A percentile compares a stretch with the other conserved stretches of the same genome.
Conservation (phyloP, 2,888 invertebrate genomes). For the Heliconius sara region DNA sequence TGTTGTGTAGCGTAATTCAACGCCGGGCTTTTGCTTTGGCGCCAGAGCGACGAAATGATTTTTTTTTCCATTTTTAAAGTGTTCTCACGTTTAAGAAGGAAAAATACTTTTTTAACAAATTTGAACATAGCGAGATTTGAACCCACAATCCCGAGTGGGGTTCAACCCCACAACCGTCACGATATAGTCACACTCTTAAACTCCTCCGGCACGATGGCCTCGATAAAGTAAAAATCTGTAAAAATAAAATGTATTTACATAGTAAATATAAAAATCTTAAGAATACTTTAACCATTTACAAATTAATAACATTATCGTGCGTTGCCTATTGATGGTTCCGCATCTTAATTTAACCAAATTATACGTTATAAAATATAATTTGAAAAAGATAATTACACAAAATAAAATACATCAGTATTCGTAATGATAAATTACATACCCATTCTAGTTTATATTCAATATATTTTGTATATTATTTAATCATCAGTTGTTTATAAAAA, state of each 20-base stretch:
- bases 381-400: background rate
- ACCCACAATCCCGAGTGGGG: too few species aligned
- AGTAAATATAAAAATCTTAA: background rate
- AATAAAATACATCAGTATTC: background rate
- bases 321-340: conserved; percentile 30
- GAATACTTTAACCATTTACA: background rate
- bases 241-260: background rate
- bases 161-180: too few species aligned
- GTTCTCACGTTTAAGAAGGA: too few species aligned
- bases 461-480: background rate
- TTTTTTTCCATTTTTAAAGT: too few species aligned
- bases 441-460: background rate
- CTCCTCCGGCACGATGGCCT: too few species aligned
- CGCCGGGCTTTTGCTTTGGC: too few species aligned
- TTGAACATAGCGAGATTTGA: too few species aligned
- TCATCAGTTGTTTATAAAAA: background rate
- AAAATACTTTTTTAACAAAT: too few species aligned
- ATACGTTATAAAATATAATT: conserved; percentile 6
- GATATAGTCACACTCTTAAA: too few species aligned
- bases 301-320: conserved; percentile 32
- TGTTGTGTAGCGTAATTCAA: too few species aligned
- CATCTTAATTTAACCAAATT: conserved; percentile 4
- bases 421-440: background rate
- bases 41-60: too few species aligned
- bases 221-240: background rate